Evolutionary conservation across 1,140 invertebrate genomes (phyloP).

Genomic region (Plodia interpunctella): DNA sequence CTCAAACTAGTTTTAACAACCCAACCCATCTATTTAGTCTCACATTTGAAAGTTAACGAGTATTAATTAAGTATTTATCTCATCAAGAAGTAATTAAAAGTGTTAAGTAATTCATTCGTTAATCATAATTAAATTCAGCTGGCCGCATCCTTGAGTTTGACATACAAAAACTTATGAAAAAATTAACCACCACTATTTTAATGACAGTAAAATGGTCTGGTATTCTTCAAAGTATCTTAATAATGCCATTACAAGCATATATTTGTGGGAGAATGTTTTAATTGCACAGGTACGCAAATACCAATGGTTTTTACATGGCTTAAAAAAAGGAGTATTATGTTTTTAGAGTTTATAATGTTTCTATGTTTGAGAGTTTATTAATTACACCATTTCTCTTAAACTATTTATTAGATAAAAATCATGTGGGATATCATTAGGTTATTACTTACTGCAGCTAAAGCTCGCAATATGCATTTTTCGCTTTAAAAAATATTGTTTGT

Average conservation of each 20-base stretch:
- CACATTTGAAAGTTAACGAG: neutral
- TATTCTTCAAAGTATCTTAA: neutral
- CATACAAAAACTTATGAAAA: neutral
- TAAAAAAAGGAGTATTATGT: no score
- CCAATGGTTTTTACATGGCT: neutral
- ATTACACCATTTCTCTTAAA: neutral
- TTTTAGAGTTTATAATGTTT: no score
- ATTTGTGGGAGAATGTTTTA: neutral
- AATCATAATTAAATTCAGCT: neutral
- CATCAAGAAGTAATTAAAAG: neutral
- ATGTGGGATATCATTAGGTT: no score
- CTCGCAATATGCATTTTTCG: no score
- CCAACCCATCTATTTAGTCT: neutral
- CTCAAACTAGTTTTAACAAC: no score
- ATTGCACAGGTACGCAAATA: neutral
- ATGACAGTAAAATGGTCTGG: neutral
- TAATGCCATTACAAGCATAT: neutral
- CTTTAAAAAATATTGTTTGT: no score
- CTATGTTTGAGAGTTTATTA: no score
- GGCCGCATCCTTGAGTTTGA: neutral
- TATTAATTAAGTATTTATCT: slow-evolving; percentile 2
- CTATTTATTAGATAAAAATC: no score
- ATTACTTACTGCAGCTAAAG: no score
- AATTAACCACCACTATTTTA: neutral
- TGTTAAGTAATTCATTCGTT: slow-evolving; percentile 1